These are phyloP conservation scores for Siniperca undulata DNA, from an alignment of 2,797 vertebrate genomes.

Conservation along the genomic window DNA sequence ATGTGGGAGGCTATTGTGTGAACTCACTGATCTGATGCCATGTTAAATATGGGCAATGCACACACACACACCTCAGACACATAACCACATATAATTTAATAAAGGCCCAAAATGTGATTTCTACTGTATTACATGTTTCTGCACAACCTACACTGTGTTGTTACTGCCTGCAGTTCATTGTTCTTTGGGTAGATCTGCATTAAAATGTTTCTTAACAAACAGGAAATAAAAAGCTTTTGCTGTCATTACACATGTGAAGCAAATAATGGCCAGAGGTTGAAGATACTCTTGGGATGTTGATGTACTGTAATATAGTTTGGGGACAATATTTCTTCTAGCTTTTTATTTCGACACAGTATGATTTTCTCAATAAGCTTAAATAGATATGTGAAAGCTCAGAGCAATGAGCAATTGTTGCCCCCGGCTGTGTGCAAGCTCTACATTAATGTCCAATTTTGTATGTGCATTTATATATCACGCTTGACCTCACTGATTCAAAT, in stretches of 20 bases:
- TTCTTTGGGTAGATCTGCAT: slow-evolving; percentile 26
- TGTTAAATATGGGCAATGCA: slow-evolving; percentile 58
- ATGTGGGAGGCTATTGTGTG: slow-evolving; percentile 84
- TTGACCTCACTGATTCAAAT: slow-evolving; percentile 40
- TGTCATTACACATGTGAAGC: slow-evolving; percentile 28
- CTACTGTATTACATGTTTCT: slow-evolving; percentile 7
- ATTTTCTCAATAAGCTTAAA: slow-evolving; percentile 39
- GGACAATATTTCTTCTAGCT: slow-evolving; percentile 35
- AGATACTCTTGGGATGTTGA: slow-evolving; percentile 43
- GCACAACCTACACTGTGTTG: slow-evolving; percentile 2
- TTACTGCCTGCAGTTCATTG: slow-evolving; percentile 15
- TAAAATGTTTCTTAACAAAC: slow-evolving; percentile 40
- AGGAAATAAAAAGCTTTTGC: slow-evolving; percentile 40
- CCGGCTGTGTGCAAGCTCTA: slow-evolving; percentile 19
- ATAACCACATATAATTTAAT: slow-evolving; percentile 36
- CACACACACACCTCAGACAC: slow-evolving; percentile 28
- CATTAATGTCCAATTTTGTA: slow-evolving; percentile 28
- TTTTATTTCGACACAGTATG: slow-evolving; percentile 31
- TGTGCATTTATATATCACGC: slow-evolving; percentile 29
- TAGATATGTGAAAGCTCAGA: slow-evolving; percentile 38
- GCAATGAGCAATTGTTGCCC: slow-evolving; percentile 55
- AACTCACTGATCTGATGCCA: slow-evolving; percentile 73
- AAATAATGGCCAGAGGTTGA: slow-evolving; percentile 36
- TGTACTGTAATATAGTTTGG: slow-evolving; percentile 31
- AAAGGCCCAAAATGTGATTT: slow-evolving; percentile 35